Evolutionary conservation across 2,797 vertebrate species (phyloP).

Genomic region (Phaenicophaeus curvirostris): DNA sequence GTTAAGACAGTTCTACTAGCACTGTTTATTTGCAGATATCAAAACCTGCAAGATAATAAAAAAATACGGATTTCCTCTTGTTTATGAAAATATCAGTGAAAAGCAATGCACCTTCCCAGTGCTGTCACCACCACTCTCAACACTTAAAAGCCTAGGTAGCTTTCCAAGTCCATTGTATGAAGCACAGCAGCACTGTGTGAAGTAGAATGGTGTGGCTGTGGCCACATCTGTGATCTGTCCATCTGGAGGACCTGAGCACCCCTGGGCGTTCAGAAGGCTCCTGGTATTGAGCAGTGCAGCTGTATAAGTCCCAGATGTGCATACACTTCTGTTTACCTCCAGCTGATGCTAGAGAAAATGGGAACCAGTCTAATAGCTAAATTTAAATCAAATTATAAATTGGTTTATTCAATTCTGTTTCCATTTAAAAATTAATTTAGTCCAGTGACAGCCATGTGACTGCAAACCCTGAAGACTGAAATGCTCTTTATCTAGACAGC

Average conservation of each 20-base stretch:
- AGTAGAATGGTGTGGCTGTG: not conserved
- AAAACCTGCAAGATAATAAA: not conserved
- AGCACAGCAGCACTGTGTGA: rapidly evolving
- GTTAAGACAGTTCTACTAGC: not conserved
- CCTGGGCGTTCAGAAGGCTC: not conserved
- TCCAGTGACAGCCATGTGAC: constrained; percentile 28
- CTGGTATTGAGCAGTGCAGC: not conserved
- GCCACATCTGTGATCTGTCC: not conserved
- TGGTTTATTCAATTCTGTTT: constrained; percentile 43
- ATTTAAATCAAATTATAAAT: constrained; percentile 61
- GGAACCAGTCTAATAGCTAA: constrained; percentile 7
- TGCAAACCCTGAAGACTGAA: constrained; percentile 49
- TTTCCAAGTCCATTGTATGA: not conserved
- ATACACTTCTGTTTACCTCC: not conserved
- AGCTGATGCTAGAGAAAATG: constrained; percentile 25
- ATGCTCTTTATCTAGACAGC: constrained; percentile 39
- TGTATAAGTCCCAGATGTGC: not conserved
- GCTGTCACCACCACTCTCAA: not conserved
- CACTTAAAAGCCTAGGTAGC: not conserved
- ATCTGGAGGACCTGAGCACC: not conserved
- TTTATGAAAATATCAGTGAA: not conserved
- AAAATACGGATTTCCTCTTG: rapidly evolving
- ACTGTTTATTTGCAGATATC: not conserved
- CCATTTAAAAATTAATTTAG: constrained; percentile 61
- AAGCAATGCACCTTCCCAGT: not conserved